Percentiles rank a stretch among this genome's conserved stretches.
Conservation (phyloP, 2,113 vertebrate species). For the Arenaria interpres region DNA sequence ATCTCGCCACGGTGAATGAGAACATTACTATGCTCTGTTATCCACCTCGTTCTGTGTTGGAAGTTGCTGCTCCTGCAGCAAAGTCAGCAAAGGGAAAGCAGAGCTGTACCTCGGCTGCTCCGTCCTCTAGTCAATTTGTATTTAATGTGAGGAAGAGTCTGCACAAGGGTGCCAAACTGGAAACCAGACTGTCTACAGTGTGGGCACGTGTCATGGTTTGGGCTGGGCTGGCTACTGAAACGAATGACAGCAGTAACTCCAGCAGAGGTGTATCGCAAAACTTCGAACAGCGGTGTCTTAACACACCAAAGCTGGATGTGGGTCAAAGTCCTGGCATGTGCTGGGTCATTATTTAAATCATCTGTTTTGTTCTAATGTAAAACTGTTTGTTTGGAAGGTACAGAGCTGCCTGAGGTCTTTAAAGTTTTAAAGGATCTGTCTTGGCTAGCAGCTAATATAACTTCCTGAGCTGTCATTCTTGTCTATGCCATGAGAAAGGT, state of each 20-base stretch:
- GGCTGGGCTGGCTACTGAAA: neutral
- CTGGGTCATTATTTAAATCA: neutral
- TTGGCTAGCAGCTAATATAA: neutral
- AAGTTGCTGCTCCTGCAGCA: neutral
- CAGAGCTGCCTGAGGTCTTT: neutral
- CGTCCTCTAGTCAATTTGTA: neutral
- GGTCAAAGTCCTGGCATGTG: neutral
- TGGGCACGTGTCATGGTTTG: neutral
- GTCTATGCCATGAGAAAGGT: neutral
- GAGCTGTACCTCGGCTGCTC: neutral
- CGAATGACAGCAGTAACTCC: neutral
- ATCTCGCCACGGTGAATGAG: rapidly evolving
- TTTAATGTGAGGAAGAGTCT: neutral
- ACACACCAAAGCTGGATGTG: neutral
- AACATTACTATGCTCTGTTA: neutral
- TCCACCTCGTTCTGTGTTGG: neutral
- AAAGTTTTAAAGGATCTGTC: neutral
- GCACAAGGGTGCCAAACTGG: neutral
- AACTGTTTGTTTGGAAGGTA: neutral
- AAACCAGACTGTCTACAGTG: neutral
- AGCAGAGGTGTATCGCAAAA: neutral
- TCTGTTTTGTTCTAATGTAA: neutral
- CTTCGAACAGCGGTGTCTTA: neutral
- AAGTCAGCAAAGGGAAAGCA: neutral
- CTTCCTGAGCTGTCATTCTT: neutral